Percentiles rank a stretch among this genome's conserved stretches.
These are phyloP conservation scores for Phataginus tricuspis DNA, from an alignment of 2,797 vertebrate genomes.

Conservation along the genomic window DNA sequence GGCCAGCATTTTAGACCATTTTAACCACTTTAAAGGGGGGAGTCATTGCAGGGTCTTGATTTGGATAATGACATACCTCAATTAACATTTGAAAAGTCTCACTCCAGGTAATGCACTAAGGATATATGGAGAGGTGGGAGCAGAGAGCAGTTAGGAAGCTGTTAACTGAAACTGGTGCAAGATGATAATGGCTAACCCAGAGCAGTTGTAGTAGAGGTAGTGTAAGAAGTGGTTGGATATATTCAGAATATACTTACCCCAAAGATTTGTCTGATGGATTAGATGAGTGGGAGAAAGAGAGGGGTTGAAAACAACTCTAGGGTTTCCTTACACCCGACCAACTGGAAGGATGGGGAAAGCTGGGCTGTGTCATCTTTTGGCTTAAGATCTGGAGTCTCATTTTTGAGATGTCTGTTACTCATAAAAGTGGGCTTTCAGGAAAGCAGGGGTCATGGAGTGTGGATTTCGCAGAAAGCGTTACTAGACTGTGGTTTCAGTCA, in stretches of 20 bases:
- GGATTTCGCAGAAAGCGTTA: background rate
- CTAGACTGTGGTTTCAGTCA: no score
- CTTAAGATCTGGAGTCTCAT: background rate
- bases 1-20: background rate
- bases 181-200: background rate
- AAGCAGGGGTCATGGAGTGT: background rate
- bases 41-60: background rate
- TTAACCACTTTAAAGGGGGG: background rate
- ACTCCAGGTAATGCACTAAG: background rate
- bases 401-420: background rate
- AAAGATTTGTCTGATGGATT: background rate
- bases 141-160: background rate
- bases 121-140: background rate
- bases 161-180: background rate
- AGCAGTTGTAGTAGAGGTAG: no score
- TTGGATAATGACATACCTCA: background rate
- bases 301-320: background rate
- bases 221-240: background rate
- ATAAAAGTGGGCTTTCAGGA: background rate
- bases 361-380: background rate
- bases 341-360: background rate
- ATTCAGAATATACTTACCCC: background rate
- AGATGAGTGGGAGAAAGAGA: background rate
- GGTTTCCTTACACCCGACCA: background rate
- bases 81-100: background rate